Evolutionary conservation across 2,797 vertebrate genomes (phyloP), one percentile per base, ranked within the genome.

Genomic region (Paratrypauchen microcephalus): DNA sequence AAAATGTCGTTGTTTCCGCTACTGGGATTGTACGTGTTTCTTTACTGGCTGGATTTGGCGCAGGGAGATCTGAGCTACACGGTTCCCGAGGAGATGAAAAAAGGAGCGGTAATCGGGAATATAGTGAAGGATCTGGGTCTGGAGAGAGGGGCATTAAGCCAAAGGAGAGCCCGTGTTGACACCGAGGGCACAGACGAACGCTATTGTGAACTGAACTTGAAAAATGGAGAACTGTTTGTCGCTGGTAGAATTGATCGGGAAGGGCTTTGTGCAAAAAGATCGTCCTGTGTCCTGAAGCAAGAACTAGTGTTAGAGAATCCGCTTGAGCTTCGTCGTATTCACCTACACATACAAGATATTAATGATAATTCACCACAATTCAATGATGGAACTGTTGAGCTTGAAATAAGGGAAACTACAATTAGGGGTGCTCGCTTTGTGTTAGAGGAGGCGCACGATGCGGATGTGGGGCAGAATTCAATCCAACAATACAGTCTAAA

Each of bases 281-380:
- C 87, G 1, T 82, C 81, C 0, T 89, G 88, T 6, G 19, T 76
- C n/a, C 1, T 91, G 1, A 88, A 84, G 16, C 89, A 84, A 0
- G 87, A 90, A 0, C 66, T 90, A 0, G 76, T 91, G 0, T 0
- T 91, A 2, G 88, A 90, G 16, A 81, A 85, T 28, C 91, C 87
- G 0, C 5, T 91, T 0, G 87, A 91, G 21, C 1, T 91, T 3
- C 71, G 16, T 23, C 2, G 30, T 6, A 32, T 32, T 32, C 6
- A 6, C 1, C 6, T 91, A 0, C 85, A 39, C 13, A 74, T 95
- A n/a, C 75, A 92, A 28, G 94, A 95, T 1, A 82, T 94, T 0
- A 94, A 95, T 24, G 94, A 95, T 30, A 94, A 95, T 1, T 69
- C 85, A 0, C 94, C 94, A 0, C 67, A 55, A 0, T 94, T 95